Evolutionary conservation across 2,113 vertebrate species (phyloP).

Genomic region (Ptychochromis oligacanthus): DNA sequence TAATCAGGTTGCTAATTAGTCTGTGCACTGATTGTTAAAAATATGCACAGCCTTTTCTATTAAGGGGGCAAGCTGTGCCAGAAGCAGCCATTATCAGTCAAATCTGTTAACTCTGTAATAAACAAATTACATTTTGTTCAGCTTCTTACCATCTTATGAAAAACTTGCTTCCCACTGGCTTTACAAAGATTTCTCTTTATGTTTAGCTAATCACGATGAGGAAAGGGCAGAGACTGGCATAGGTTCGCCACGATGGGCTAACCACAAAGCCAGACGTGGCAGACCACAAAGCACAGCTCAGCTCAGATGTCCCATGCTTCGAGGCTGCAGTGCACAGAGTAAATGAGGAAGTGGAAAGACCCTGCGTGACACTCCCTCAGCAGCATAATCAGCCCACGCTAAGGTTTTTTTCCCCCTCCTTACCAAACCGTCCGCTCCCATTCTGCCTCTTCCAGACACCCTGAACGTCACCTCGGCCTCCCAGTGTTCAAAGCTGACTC

Average conservation of each 20-base stretch:
- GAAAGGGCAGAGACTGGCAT: background rate
- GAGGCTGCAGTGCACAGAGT: background rate
- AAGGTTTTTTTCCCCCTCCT: background rate
- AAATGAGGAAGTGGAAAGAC: background rate
- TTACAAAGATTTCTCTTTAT: background rate
- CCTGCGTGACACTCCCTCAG: background rate
- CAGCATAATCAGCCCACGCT: background rate
- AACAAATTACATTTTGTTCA: background rate
- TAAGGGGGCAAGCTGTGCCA: background rate
- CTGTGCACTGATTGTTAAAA: too few species aligned
- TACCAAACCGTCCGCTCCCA: constrained; percentile 97
- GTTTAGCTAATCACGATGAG: background rate
- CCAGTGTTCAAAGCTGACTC: constrained; percentile 88
- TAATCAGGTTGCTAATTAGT: too few species aligned
- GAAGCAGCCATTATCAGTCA: background rate
- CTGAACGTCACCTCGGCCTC: constrained; percentile 94
- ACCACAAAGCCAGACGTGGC: background rate
- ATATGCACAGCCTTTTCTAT: background rate
- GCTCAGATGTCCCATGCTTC: background rate
- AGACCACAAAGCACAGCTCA: background rate
- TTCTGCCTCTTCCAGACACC: constrained; percentile 92
- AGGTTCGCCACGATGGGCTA: background rate
- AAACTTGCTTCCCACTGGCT: background rate
- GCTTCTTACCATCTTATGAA: background rate
- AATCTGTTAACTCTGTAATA: background rate